Evolutionary conservation across 2,888 invertebrate genomes (phyloP).

Genomic region (Escarpia spicata): DNA sequence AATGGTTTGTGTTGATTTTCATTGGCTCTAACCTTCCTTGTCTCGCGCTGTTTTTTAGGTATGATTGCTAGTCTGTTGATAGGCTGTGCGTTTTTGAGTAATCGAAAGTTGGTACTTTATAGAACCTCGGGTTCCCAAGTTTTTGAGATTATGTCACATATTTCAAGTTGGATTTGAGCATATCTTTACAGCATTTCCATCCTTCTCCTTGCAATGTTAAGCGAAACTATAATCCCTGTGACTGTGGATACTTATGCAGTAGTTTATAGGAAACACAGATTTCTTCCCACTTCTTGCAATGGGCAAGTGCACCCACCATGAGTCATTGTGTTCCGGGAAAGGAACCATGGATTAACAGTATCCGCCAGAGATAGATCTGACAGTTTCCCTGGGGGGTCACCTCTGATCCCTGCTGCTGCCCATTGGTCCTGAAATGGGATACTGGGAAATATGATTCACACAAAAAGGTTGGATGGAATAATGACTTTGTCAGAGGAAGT

Average conservation of each 20-base stretch:
- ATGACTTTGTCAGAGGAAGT: neutral
- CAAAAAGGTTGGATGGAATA: slow-evolving; percentile 5
- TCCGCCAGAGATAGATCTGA: neutral
- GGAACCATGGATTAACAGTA: neutral
- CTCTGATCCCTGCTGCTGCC: neutral
- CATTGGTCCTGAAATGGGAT: neutral
- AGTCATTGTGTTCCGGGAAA: neutral
- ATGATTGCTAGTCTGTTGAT: no score
- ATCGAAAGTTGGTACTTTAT: no score
- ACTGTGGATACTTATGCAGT: neutral
- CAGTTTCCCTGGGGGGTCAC: neutral
- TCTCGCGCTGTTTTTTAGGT: no score
- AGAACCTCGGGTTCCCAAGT: no score
- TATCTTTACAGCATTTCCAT: no score
- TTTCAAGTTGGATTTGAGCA: no score
- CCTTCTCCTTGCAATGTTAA: no score
- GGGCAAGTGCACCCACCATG: neutral
- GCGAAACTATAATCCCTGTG: no score
- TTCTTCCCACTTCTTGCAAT: neutral
- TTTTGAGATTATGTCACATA: no score
- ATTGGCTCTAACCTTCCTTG: no score
- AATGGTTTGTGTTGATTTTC: no score
- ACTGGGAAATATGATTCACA: neutral
- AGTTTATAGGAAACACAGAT: neutral
- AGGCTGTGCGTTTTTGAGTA: no score